Base-by-base conservation (phyloP, 2,888 invertebrate genomes). In the Xylota segnis region DNA sequence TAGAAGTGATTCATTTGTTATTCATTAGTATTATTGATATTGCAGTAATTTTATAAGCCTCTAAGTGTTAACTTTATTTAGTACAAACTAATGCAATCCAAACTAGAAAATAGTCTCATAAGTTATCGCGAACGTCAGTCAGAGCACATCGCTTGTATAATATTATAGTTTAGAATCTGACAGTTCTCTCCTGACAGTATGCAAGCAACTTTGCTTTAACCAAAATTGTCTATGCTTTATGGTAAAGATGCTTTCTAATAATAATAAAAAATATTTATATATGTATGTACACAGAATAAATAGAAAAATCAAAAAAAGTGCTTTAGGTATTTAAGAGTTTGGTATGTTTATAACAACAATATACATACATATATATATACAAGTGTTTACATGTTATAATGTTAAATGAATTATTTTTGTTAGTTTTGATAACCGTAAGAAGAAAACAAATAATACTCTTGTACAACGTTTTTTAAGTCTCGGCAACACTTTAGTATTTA, bases 331-430 rank as follows among this genome's bases (percentile, higher is more conserved):
- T n/a, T 70, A 70, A 58, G 61, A 59, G 40, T 27, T 78, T 59
- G n/a, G 16, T 59, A 77, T 72, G 14, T 77, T 76, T 77, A 59
- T 74, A 70, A 43, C 29, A 29, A 74, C 18, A 47, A 40, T 6
- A 56, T 27, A 56, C 27, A 10, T 56, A 72, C 12, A 45, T 56
- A 52, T 23, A 32, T 58, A 71, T 65, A 54, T 37, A 58, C 58
- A 81, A 34, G 56, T 68, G 43, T 68, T 76, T 77, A 77, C 83
- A 72, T 61, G 65, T 83, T 83, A 59, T 50, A 65, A 58, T 40
- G 34, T 72, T 71, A 71, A 34, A 61, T 45, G 52, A 78, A 56
- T 29, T 68, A 74, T 72, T 72, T 72, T 78, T 79, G 52, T 75
- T 84, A 78, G 63, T 61, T 77, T 75, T 75, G 5, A 59, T 61